Evolutionary conservation across 1,140 invertebrate genomes (phyloP).

Genomic region (Drosophila orosa): DNA sequence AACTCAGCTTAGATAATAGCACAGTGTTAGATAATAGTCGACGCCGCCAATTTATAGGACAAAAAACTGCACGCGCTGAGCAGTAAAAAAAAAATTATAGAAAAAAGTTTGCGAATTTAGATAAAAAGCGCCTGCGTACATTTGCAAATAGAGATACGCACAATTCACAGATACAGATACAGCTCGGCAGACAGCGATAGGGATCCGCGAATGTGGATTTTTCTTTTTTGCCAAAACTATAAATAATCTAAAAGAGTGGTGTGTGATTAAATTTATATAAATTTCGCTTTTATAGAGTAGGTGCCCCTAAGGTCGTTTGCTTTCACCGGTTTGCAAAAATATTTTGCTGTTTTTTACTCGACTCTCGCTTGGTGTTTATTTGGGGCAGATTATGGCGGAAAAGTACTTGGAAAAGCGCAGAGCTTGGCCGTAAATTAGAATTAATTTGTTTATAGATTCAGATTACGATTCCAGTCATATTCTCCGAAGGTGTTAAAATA

Average conservation of each 20-base stretch:
- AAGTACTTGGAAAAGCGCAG: constrained; percentile 35
- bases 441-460: constrained; percentile 26
- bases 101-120: constrained; percentile 46
- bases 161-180: constrained; percentile 37
- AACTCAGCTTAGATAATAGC: constrained; percentile 60
- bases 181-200: constrained; percentile 6
- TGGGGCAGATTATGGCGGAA: constrained; percentile 39
- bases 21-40: constrained; percentile 67
- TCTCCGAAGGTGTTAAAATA: constrained; percentile 45
- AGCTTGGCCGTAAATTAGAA: constrained; percentile 4
- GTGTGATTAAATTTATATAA: constrained; percentile 43
- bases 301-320: constrained; percentile 45
- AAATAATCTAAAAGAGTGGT: constrained; percentile 35
- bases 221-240: constrained; percentile 40
- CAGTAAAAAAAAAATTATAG: not conserved
- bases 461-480: constrained; percentile 15
- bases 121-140: constrained; percentile 53
- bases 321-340: constrained; percentile 34
- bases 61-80: constrained; percentile 47
- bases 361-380: constrained; percentile 29
- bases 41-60: constrained; percentile 54
- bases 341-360: constrained; percentile 31
- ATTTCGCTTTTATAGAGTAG: constrained; percentile 45
- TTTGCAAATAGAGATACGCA: constrained; percentile 52
- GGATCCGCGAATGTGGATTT: constrained; percentile 20